phyloP scores from a whole-genome alignment of 2,888 invertebrate species.

The Yponomeuta malinellus region DNA sequence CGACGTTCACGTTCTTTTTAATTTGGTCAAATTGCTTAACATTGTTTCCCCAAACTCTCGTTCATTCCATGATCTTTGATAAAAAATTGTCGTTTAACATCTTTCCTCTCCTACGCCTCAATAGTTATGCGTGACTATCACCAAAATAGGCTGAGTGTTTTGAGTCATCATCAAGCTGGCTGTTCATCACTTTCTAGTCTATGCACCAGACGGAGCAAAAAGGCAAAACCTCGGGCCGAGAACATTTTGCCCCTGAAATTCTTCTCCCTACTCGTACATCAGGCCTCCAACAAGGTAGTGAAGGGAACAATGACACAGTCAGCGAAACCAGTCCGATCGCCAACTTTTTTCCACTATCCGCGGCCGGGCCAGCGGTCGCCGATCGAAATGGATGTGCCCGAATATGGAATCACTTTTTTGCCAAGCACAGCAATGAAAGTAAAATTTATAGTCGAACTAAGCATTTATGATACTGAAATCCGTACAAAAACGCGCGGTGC shows the following conservation, averaged over 20 bases:
- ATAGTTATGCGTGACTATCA: too few relatives aligned
- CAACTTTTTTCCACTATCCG: slow-evolving; percentile 59
- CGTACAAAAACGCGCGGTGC: not conserved
- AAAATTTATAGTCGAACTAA: not conserved
- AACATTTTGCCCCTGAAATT: not conserved
- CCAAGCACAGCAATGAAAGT: not conserved
- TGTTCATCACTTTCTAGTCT: not conserved
- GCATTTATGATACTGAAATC: slow-evolving; percentile 1
- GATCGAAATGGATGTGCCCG: slow-evolving; percentile 25
- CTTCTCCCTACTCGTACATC: slow-evolving; percentile 7
- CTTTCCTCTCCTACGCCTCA: too few relatives aligned
- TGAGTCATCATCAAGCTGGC: not conserved
- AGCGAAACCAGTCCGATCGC: slow-evolving; percentile 48
- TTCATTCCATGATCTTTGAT: too few relatives aligned
- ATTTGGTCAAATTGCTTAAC: too few relatives aligned
- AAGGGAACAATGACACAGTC: slow-evolving; percentile 17
- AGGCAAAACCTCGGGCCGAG: not conserved
- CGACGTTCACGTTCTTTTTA: too few relatives aligned
- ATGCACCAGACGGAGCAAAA: not conserved
- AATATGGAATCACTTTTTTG: not conserved
- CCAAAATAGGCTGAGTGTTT: not conserved
- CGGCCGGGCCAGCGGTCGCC: slow-evolving; percentile 34
- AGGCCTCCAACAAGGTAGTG: slow-evolving; percentile 4
- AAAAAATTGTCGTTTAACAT: too few relatives aligned
- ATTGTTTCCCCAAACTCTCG: too few relatives aligned